Conservation (phyloP, 2,113 vertebrate genomes). For the Andinoacara biseriatus region DNA sequence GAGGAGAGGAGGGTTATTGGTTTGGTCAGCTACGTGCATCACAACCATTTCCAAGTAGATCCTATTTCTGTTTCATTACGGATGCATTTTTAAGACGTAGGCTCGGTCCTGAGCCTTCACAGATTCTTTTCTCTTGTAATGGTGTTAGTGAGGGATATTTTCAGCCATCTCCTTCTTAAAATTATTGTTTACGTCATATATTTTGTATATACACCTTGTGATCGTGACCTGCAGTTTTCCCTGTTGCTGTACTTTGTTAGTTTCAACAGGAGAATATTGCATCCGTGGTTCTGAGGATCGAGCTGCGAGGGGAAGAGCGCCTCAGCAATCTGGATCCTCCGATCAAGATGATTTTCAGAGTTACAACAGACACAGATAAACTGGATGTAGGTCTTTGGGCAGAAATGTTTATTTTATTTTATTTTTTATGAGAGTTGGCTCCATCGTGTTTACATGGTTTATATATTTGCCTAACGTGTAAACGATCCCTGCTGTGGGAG, state of each 20-base stretch:
- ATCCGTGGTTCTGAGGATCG: conserved; percentile 64
- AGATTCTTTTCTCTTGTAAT: neutral
- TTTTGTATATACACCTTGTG: neutral
- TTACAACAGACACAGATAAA: neutral
- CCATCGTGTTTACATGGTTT: accelerated
- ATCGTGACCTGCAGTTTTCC: neutral
- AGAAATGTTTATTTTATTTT: neutral
- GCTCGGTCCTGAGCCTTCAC: neutral
- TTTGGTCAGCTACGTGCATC: conserved; percentile 52
- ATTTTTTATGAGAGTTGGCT: neutral
- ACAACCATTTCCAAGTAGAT: conserved; percentile 54
- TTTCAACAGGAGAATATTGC: neutral
- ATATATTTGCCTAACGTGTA: neutral
- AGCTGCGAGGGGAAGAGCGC: neutral
- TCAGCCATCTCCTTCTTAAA: neutral
- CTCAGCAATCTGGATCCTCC: neutral
- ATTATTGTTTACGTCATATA: neutral
- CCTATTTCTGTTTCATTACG: neutral
- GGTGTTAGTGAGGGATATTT: no score
- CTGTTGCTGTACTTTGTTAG: conserved; percentile 17
- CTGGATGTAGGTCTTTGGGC: neutral
- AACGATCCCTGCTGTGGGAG: no score
- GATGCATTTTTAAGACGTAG: neutral
- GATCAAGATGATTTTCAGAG: conserved; percentile 57
- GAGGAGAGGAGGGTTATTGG: conserved; percentile 16